Evolutionary conservation across 2,888 invertebrate species (phyloP).

Genomic region (Poecilobothrus nobilitatus): DNA sequence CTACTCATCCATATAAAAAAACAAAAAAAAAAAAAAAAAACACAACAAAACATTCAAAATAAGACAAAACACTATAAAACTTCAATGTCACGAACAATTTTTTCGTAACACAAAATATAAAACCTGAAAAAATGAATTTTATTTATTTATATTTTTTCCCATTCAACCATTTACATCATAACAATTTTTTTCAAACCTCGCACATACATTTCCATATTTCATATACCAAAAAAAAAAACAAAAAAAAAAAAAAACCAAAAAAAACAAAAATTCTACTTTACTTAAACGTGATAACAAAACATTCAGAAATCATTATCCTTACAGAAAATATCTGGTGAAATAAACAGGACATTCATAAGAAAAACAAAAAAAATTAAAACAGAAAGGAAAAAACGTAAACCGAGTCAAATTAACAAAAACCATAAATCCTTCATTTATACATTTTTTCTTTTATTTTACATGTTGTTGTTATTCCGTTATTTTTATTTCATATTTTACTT

Average conservation of each 20-base stretch:
- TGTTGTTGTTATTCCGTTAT: neutral
- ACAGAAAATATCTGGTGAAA: neutral
- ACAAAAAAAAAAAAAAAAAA: too few species aligned
- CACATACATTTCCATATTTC: too few species aligned
- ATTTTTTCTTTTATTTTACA: neutral
- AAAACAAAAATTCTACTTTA: neutral
- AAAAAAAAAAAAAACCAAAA: neutral
- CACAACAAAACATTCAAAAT: neutral
- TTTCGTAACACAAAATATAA: neutral
- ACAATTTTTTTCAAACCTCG: neutral
- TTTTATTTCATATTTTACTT: neutral
- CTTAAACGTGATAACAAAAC: neutral
- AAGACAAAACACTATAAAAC: neutral
- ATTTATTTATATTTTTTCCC: too few species aligned
- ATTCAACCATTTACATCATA: neutral
- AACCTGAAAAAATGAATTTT: too few species aligned
- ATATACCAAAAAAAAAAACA: neutral
- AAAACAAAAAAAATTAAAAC: neutral
- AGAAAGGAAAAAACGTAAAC: neutral
- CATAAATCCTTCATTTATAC: slow-evolving; percentile 1
- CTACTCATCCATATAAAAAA: too few species aligned
- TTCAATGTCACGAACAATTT: slow-evolving; percentile 2
- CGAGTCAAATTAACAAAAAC: neutral
- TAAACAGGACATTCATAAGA: neutral
- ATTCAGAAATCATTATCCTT: neutral